phyloP scores from a whole-genome alignment of 2,113 vertebrate species.

The Cochlearius cochlearius region DNA sequence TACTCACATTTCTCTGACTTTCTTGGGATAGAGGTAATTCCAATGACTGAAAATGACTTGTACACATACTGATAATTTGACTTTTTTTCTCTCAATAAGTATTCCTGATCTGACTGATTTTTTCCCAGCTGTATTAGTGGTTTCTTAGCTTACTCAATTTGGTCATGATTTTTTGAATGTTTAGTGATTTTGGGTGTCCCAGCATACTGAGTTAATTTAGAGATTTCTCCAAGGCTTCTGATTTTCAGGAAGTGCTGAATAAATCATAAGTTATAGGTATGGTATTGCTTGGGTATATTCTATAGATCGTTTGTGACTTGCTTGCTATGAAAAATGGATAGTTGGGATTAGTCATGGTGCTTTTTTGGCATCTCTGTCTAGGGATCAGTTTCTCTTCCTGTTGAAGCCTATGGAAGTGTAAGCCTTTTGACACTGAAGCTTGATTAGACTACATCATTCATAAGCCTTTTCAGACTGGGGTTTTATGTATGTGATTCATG shows the following conservation, averaged over 20 bases:
- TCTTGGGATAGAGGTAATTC: not conserved
- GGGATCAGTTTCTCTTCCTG: not conserved
- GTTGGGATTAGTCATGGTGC: accelerated
- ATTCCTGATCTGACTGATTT: not conserved
- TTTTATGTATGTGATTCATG: not conserved
- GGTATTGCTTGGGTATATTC: not conserved
- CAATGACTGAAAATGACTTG: not conserved
- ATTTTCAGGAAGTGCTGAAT: not conserved
- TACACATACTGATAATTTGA: not conserved
- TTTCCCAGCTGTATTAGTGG: not conserved
- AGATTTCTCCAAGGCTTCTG: not conserved
- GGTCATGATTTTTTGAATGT: not conserved
- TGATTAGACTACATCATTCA: not conserved
- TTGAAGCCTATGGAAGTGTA: not conserved
- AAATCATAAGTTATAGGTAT: not conserved
- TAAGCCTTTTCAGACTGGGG: not conserved
- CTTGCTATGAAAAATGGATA: not conserved
- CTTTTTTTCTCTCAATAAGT: not conserved
- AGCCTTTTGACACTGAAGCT: not conserved
- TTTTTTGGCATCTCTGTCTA: not conserved
- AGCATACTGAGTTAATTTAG: not conserved
- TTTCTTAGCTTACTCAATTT: not conserved
- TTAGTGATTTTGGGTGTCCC: not conserved
- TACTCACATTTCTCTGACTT: not conserved
- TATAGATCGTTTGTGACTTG: not conserved